Evolutionary conservation across 1,140 invertebrate genomes (phyloP).

Genomic region (Antheraea mylitta): DNA sequence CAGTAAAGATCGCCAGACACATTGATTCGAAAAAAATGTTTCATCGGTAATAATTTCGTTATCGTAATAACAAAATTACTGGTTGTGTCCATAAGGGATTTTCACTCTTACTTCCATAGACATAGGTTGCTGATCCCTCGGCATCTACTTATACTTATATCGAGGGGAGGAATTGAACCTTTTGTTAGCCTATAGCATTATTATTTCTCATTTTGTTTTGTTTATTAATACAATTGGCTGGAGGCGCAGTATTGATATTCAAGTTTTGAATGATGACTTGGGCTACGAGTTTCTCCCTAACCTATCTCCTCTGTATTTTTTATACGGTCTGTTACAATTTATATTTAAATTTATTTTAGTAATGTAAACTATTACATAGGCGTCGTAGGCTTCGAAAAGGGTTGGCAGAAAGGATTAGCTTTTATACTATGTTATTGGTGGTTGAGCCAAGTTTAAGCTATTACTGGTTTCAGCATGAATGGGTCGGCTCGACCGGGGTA

Average conservation of each 20-base stretch:
- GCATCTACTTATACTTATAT: slow-evolving; percentile 44
- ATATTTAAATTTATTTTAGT: neutral
- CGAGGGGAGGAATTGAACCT: slow-evolving; percentile 75
- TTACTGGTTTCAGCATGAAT: too few relatives aligned
- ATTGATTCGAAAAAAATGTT: slow-evolving; percentile 75
- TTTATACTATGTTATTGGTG: too few relatives aligned
- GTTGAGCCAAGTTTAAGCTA: too few relatives aligned
- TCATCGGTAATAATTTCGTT: slow-evolving; percentile 78
- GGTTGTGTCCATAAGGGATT: slow-evolving; percentile 58
- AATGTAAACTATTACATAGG: too few relatives aligned
- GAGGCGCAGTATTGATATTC: slow-evolving; percentile 79
- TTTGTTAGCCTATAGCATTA: slow-evolving; percentile 78
- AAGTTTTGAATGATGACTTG: slow-evolving; percentile 76
- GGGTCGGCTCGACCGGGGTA: too few relatives aligned
- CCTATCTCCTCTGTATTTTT: slow-evolving; percentile 65
- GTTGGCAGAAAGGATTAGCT: too few relatives aligned
- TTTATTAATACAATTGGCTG: slow-evolving; percentile 79
- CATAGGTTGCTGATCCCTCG: slow-evolving; percentile 58
- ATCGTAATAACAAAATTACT: slow-evolving; percentile 78
- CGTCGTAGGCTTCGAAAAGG: too few relatives aligned
- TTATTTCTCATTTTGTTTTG: slow-evolving; percentile 79
- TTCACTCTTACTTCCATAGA: slow-evolving; percentile 54
- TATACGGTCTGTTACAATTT: slow-evolving; percentile 40
- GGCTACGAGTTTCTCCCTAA: slow-evolving; percentile 40
- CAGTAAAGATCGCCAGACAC: slow-evolving; percentile 72